Evolutionary conservation across 2,888 invertebrate species (phyloP).

Genomic region (Tineola bisselliella): DNA sequence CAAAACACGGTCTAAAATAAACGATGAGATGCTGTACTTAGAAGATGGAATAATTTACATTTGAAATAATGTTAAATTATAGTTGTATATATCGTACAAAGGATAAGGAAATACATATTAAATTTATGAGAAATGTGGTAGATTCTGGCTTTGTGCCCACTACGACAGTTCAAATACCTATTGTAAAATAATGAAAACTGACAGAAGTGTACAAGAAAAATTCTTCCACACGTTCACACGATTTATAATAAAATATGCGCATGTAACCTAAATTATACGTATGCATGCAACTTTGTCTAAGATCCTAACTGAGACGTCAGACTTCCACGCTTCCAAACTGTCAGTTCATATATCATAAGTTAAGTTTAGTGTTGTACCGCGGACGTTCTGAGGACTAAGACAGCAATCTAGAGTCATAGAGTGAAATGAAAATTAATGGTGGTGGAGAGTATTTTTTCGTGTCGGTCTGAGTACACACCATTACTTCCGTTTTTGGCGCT

Average conservation of each 20-base stretch:
- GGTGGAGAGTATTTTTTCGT: constrained; percentile 63
- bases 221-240: not conserved
- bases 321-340: not conserved
- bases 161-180: not conserved
- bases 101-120: not conserved
- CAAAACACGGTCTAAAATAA: not conserved
- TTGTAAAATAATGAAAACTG: not conserved
- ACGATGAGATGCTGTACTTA: not conserved
- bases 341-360: not conserved
- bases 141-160: not conserved
- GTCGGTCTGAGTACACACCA: constrained; percentile 64
- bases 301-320: too few species aligned
- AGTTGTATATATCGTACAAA: not conserved
- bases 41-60: constrained; percentile 3
- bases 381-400: constrained; percentile 27
- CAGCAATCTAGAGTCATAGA: constrained; percentile 53
- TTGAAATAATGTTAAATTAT: not conserved
- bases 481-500: constrained; percentile 59
- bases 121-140: not conserved
- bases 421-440: constrained; percentile 65
- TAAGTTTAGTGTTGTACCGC: not conserved
- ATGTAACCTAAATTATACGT: too few species aligned
- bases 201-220: not conserved
- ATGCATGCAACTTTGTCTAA: too few species aligned
- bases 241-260: too few species aligned